A percentile compares a stretch with the other conserved stretches of the same genome.
These are phyloP conservation scores for Abramis brama DNA, from an alignment of 2,113 vertebrate genomes.

Conservation along the genomic window DNA sequence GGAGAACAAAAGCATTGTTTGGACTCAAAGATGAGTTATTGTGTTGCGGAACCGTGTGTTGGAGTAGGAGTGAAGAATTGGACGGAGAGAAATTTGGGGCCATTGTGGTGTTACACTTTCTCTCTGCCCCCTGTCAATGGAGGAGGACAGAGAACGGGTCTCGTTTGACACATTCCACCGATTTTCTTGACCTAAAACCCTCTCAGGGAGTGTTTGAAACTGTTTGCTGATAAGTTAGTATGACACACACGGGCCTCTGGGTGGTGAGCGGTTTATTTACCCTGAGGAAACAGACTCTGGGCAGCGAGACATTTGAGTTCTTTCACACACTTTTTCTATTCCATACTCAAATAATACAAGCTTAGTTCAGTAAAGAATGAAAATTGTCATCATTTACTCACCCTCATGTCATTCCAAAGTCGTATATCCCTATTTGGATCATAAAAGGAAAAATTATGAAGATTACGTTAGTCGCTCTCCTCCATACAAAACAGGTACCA, in stretches of 20 bases:
- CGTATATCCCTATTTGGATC: too few relatives aligned
- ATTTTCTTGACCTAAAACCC: background rate
- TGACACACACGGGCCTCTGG: background rate
- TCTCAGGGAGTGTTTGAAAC: constrained; percentile 19
- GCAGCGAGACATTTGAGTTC: background rate
- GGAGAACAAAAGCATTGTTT: constrained; percentile 64
- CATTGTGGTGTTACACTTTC: background rate
- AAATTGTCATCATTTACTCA: background rate
- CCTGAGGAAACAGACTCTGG: constrained; percentile 29
- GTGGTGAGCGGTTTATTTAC: constrained; percentile 18
- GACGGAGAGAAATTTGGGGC: constrained; percentile 23
- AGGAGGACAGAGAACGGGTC: background rate
- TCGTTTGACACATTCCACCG: background rate
- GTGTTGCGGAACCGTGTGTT: constrained; percentile 49
- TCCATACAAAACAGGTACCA: background rate
- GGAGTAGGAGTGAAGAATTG: constrained; percentile 42
- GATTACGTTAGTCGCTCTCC: background rate
- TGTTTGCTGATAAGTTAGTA: constrained; percentile 36
- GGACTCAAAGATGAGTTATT: constrained; percentile 54
- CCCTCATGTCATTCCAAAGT: background rate
- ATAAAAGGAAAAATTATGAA: background rate
- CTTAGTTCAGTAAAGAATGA: background rate
- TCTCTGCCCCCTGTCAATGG: background rate
- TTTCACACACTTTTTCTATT: background rate
- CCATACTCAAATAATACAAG: background rate